Percentiles rank a stretch among this genome's conserved stretches.
Evolutionary conservation across 2,113 vertebrate species (phyloP).

Genomic region (Vicugna pacos): DNA sequence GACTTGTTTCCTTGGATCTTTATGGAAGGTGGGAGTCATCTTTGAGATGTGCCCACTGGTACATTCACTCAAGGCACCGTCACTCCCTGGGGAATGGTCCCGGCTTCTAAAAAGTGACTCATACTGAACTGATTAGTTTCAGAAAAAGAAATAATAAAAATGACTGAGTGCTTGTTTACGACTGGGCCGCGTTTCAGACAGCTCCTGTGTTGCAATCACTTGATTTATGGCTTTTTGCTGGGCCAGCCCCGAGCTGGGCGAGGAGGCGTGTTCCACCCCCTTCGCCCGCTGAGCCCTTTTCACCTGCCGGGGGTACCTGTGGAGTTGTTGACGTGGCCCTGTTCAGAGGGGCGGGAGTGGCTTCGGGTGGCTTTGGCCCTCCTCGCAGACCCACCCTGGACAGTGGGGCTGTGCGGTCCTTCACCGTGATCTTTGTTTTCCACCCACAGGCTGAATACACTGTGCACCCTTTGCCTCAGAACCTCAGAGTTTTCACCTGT

Average conservation of each 20-base stretch:
- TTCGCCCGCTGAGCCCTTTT: constrained; percentile 57
- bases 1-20: background rate
- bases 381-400: background rate
- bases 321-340: background rate
- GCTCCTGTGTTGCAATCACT: constrained; percentile 67
- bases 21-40: constrained; percentile 55
- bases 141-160: constrained; percentile 81
- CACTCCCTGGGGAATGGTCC: constrained; percentile 71
- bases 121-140: constrained; percentile 61
- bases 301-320: constrained; percentile 77
- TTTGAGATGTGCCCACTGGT: constrained; percentile 71
- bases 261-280: constrained; percentile 60
- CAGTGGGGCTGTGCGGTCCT: constrained; percentile 10
- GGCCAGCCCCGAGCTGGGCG: constrained; percentile 55
- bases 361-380: background rate
- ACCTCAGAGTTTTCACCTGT: background rate
- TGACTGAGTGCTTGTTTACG: constrained; percentile 63
- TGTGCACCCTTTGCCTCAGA: fast-evolving
- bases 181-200: constrained; percentile 78
- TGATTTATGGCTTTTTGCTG: constrained; percentile 80
- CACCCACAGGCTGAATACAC: background rate
- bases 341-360: background rate
- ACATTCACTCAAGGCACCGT: constrained; percentile 73
- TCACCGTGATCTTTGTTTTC: background rate
- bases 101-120: constrained; percentile 77